Evolutionary conservation across 2,888 invertebrate species (phyloP), one percentile per base, ranked within the genome.

Genomic region (Eretmocerus hayati): DNA sequence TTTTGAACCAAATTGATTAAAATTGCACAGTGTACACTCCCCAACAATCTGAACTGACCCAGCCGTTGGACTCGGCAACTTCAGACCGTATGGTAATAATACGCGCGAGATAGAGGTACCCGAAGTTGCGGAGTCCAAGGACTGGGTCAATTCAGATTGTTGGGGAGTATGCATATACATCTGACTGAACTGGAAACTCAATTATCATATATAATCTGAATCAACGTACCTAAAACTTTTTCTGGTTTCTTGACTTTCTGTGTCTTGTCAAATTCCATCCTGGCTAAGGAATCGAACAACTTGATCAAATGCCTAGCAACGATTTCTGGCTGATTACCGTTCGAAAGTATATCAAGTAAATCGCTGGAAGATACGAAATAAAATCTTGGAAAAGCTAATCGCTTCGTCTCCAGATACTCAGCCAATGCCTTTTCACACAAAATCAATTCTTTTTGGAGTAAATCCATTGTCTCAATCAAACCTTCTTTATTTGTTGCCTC

Each of bases 331-430:
- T 92, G 90, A 69, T 93, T 95, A 52, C 95, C 95, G 71, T 95
- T 95, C 13, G 95, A 95, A 39, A 96, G 76, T 59, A 96, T 88
- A 71, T 96, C 96, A 52, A 96, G 73, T 44, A 96, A 75, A 76
- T 96, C 96, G 43, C 92, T 93, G 8, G 94, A 93, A 8, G 95
- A 95, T 2, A 96, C 92, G 72, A 96, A 96, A 75, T 96, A 96
- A 75, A 96, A 96, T 65, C 89, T 77, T 15, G 96, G 95, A 75
- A 96, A 96, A 4, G 94, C 93, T 46, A 96, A 75, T 61, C 96
- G 79, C 73, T 96, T 96, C 0, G 95, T 95, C 77, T 96, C 95
- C 61, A 96, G 78, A 74, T 96, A 96, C 71, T 96, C 94, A 20
- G 95, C 94, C 54, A 96, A 75, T 9, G 95, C 95, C 74, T 96